Base-by-base conservation (phyloP, 2,113 vertebrate species). In the Vanacampus margaritifer region DNA sequence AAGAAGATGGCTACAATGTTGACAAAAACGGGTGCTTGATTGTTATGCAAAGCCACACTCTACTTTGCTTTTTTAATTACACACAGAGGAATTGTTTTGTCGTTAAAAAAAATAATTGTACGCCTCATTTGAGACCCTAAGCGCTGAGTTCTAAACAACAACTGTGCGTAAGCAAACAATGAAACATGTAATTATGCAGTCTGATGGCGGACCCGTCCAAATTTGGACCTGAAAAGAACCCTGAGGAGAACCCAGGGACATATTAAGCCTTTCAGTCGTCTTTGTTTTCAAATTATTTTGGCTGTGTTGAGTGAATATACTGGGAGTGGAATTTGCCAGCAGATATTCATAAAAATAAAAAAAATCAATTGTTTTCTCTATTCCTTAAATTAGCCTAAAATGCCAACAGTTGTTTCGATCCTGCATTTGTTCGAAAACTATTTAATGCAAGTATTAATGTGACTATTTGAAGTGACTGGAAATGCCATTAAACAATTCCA, bases 71-170 rank as follows among this genome's bases (percentile, higher is more conserved):
- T 23, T 26, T 68, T 64, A 53, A 41, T 70, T 75, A 71, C 23
- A 76, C 70, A 50, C 75, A 24, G 54, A 79, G 65, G 37, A 74
- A 80, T 67, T 35, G 60, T 75, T 78, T 83, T 57, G 63, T 79
- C 57, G 68, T 63, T 36, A 37, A 73, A 69, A 54, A 74, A 82
- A 21, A 6, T 67, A 54, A 45, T 10, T 36, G 54, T 78, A 76
- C 73, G 68, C 68, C 39, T 71, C n/a, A 68, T 80, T 79, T 72
- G 16, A 61, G 26, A 72, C 26, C 19, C 41, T 17, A 71, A 48
- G 37, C 53, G 62, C 39, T 35, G 35, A 75, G 8, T 59, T 59
- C 19, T 36, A 36, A 37, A 59, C 57, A 59, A 59, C 56, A 37
- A 59, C 32, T 54, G 51, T 24, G 23, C 51, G 12, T 54, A 26